Conservation (phyloP, 2,113 vertebrate genomes). For the Oreocharis arfaki region DNA sequence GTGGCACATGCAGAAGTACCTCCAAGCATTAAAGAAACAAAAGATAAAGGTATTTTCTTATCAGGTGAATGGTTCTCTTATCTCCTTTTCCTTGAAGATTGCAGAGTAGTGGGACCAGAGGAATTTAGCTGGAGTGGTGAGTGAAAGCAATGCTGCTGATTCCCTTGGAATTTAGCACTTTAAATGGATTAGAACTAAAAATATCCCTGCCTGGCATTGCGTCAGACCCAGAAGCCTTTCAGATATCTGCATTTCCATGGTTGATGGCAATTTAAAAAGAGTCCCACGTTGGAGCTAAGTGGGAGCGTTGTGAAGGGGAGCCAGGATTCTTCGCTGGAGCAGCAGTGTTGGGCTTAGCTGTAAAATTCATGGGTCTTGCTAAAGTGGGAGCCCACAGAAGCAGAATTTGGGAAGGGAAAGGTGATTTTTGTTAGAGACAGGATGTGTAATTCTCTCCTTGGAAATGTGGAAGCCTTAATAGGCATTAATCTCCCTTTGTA, state of each 20-base stretch:
- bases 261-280: not conserved
- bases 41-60: not conserved
- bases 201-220: constrained; percentile 50
- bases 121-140: constrained; percentile 11
- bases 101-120: not conserved
- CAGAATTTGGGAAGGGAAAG: not conserved
- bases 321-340: not conserved
- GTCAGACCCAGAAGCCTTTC: not conserved
- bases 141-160: constrained; percentile 43
- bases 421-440: not conserved
- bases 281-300: not conserved
- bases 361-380: not conserved
- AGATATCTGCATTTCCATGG: not conserved
- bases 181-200: constrained; percentile 74
- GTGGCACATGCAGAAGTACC: not conserved
- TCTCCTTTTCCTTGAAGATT: not conserved
- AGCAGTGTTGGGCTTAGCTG: not conserved
- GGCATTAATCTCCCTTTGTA: not conserved
- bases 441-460: not conserved
- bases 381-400: not conserved
- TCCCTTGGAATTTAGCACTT: constrained; percentile 68
- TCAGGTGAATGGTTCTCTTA: constrained; percentile 1
- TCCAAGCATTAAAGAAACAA: not conserved
- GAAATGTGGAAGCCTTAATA: not conserved
- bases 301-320: not conserved